Base-by-base conservation (phyloP, 2,888 invertebrate genomes). In the Silvanus unidentatus region DNA sequence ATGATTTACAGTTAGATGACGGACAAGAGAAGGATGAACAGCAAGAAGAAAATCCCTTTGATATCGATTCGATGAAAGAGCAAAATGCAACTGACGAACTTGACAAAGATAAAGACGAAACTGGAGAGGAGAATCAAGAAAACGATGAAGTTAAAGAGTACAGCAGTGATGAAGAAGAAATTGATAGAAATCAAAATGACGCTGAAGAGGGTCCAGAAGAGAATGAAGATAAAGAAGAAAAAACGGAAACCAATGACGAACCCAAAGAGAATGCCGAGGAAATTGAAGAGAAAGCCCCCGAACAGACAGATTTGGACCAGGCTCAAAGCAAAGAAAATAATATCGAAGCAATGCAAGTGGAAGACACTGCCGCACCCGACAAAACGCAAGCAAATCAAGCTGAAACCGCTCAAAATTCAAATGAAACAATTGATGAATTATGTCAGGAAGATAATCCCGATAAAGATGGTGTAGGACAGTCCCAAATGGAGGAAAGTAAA, bases 1-100 rank as follows among this genome's bases (percentile, higher is more conserved):
- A 95, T 34, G 86, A 94, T 68, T 75, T 92, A 57, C 81, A 91
- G 54, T 71, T 91, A 12, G 91, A 93, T 60, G 87, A 82, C 16
- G 83, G 73, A 54, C 82, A 75, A 64, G 80, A 73, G 5, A 80
- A 80, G 15, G 80, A 82, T 12, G 78, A 81, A 50, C 78, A 79
- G 38, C 77, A 77, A 58, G 82, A 84, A 16, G 86, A 88, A 52
- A 88, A 91, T 78, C 90, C 90, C 0, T 90, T 91, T 62, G 91
- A 92, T 65, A 82, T 90, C 48, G 90, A 91, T 58, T 75, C 79
- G 10, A 86, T 86, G 81, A 88, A 88, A 66, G 84, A 78, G 46
- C 67, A 55, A 27, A 64, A 38, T 65, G 68, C 2, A 53, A 64
- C 38, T 68, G 75, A 58, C 59, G 63, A 45, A 65, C 75, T 47